Evolutionary conservation across 2,113 vertebrate species (phyloP).

Genomic region (Labeo catla): DNA sequence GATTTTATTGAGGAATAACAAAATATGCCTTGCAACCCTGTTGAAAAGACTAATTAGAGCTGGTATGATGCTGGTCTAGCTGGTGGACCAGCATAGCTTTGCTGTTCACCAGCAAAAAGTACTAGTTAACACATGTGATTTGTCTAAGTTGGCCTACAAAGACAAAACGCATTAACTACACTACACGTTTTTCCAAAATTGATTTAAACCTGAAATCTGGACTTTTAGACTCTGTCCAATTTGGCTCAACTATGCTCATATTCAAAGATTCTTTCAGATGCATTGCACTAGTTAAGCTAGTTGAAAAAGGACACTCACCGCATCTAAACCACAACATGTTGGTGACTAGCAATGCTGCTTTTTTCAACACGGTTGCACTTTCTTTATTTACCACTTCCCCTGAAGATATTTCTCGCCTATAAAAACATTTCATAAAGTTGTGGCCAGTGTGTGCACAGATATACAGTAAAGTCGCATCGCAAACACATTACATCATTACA

Average conservation of each 20-base stretch:
- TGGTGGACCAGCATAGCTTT: not conserved
- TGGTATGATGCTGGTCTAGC: constrained; percentile 11
- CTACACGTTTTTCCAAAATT: not conserved
- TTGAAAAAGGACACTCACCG: not conserved
- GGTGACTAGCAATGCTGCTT: not conserved
- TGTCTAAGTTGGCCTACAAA: not conserved
- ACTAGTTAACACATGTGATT: not conserved
- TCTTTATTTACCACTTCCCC: not conserved
- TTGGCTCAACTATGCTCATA: not conserved
- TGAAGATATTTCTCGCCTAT: not conserved
- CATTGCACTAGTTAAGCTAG: not conserved
- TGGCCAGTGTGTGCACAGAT: not conserved
- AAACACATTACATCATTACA: constrained; percentile 33
- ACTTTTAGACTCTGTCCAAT: not conserved
- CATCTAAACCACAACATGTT: constrained; percentile 2
- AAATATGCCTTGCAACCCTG: constrained; percentile 2
- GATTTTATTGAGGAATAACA: not conserved
- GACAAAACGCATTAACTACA: not conserved
- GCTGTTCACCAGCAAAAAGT: not conserved
- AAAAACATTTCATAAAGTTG: not conserved
- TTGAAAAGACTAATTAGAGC: not conserved
- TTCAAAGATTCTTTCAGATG: not conserved
- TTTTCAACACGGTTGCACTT: not conserved
- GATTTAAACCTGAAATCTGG: not conserved
- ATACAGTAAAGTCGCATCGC: not conserved